These are phyloP conservation scores for Drosophila anomalipes DNA, from an alignment of 2,888 invertebrate genomes.

Conservation along the genomic window DNA sequence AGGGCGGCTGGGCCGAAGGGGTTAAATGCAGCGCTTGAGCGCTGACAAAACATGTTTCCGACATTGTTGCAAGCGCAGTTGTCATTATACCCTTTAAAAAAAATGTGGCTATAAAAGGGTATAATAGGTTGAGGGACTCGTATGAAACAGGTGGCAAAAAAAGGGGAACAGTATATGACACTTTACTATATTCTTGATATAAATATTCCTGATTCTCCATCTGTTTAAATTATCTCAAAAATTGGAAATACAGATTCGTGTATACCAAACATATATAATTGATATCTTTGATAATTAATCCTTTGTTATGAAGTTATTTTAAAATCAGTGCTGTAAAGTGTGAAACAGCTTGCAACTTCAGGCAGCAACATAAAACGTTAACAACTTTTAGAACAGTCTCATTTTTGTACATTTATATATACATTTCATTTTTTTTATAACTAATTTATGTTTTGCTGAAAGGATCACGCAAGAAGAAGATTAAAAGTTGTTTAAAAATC, in stretches of 20 bases:
- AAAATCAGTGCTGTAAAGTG: not conserved
- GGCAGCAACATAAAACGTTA: too few species aligned
- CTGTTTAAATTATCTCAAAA: not conserved
- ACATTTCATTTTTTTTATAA: not conserved
- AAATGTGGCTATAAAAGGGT: not conserved
- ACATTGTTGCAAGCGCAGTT: slow-evolving; percentile 53
- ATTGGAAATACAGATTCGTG: not conserved
- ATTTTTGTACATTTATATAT: not conserved
- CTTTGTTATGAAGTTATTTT: not conserved
- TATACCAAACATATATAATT: not conserved
- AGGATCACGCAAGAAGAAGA: not conserved
- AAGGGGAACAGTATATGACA: not conserved
- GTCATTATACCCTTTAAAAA: slow-evolving; percentile 17
- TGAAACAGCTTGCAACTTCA: not conserved
- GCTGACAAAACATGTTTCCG: slow-evolving; percentile 80
- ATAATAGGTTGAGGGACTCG: not conserved
- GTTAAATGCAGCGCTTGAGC: slow-evolving; percentile 74
- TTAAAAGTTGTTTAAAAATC: not conserved
- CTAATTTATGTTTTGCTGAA: not conserved
- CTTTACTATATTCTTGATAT: not conserved
- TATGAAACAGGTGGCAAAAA: not conserved
- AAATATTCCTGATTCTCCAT: not conserved
- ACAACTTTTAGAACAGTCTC: rapidly evolving
- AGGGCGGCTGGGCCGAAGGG: slow-evolving; percentile 54
- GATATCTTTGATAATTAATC: not conserved